These are phyloP conservation scores for Dolichomitus sp. DNA, from an alignment of 2,888 invertebrate genomes.

Conservation along the genomic window DNA sequence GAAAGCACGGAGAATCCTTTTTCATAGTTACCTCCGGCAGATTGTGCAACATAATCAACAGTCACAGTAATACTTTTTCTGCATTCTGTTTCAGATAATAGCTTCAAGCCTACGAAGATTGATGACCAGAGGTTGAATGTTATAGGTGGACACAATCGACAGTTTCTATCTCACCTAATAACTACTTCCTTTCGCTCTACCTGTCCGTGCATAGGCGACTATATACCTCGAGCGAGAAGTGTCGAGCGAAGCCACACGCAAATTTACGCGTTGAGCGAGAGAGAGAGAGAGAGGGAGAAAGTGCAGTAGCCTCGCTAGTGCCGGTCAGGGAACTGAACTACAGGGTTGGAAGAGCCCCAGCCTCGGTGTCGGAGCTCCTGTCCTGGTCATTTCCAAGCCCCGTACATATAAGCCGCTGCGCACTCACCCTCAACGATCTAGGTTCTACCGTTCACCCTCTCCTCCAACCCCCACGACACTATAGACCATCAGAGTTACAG, in stretches of 20 bases:
- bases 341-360: slow-evolving; percentile 35
- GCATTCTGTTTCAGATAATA: not conserved
- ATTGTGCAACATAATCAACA: not conserved
- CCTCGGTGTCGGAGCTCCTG: slow-evolving; percentile 41
- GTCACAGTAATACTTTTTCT: not conserved
- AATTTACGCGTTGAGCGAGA: slow-evolving; percentile 30
- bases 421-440: slow-evolving; percentile 44
- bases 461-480: slow-evolving; percentile 16
- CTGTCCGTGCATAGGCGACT: not conserved
- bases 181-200: slow-evolving; percentile 6
- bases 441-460: slow-evolving; percentile 34
- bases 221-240: slow-evolving; percentile 6
- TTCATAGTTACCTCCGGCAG: not conserved
- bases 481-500: slow-evolving; percentile 18
- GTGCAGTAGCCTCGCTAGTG: slow-evolving; percentile 1
- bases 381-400: slow-evolving; percentile 59
- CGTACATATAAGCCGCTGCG: slow-evolving; percentile 24
- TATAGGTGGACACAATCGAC: slow-evolving; percentile 13
- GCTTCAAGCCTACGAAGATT: slow-evolving; percentile 4
- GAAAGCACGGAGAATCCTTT: not conserved
- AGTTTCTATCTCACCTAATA: slow-evolving; percentile 24
- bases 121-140: not conserved
- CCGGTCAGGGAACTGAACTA: not conserved
- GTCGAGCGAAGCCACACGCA: slow-evolving; percentile 22
- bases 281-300: slow-evolving; percentile 6